Conservation (phyloP, 2,888 invertebrate species). For the Eupelmus urozonus region DNA sequence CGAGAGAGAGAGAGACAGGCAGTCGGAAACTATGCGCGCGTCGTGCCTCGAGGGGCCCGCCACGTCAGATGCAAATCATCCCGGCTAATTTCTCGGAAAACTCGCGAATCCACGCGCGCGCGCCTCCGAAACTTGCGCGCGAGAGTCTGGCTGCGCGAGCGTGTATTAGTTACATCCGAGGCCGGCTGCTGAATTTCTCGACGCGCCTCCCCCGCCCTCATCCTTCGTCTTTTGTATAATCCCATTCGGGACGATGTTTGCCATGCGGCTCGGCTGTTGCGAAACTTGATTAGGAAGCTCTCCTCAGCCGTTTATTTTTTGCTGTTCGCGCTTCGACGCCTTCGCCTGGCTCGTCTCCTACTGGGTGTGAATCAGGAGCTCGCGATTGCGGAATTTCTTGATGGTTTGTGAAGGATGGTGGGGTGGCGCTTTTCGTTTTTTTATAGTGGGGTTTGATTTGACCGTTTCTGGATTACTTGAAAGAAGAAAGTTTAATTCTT, state of each 20-base stretch:
- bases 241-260: constrained; percentile 53
- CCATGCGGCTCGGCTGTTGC: constrained; percentile 48
- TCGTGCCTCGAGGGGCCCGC: constrained; percentile 70
- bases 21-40: constrained; percentile 72
- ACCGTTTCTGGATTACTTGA: too few relatives aligned
- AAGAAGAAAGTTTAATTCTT: too few relatives aligned
- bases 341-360: not conserved
- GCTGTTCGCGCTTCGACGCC: too few relatives aligned
- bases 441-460: too few relatives aligned
- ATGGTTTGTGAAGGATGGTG: too few relatives aligned
- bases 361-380: too few relatives aligned
- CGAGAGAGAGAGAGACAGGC: constrained; percentile 36
- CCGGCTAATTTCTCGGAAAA: constrained; percentile 74
- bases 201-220: constrained; percentile 6
- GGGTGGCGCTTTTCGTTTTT: too few relatives aligned
- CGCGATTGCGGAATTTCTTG: too few relatives aligned
- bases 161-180: constrained; percentile 47
- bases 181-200: constrained; percentile 51
- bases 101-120: constrained; percentile 66
- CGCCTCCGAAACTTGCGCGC: constrained; percentile 40
- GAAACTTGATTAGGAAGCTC: constrained; percentile 55
- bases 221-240: constrained; percentile 57
- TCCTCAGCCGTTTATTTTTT: not conserved
- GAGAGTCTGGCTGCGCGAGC: not conserved
- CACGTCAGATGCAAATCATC: constrained; percentile 76